These are phyloP conservation scores for Apodemia mormo DNA, from an alignment of 2,888 invertebrate genomes.

Conservation along the genomic window DNA sequence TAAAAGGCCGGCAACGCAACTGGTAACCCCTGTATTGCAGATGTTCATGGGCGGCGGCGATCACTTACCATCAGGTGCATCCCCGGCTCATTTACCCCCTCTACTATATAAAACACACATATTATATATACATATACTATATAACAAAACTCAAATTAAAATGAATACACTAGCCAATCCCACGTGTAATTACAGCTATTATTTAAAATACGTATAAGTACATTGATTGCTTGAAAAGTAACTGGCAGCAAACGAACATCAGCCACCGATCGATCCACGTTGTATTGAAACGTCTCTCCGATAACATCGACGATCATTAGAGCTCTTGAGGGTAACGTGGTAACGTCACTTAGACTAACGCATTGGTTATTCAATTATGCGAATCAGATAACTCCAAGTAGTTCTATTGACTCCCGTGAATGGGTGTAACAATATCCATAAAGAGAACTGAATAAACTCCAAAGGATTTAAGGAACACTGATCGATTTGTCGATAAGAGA, in stretches of 20 bases:
- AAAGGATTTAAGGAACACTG: conserved; percentile 39
- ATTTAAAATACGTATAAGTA: conserved; percentile 11
- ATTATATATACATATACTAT: too few species aligned
- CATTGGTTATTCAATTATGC: conserved; percentile 78
- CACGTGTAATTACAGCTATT: background rate
- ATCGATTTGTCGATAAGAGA: conserved; percentile 30
- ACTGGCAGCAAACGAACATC: conserved; percentile 30
- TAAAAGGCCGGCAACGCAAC: too few species aligned
- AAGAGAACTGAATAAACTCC: conserved; percentile 45
- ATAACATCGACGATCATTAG: conserved; percentile 75
- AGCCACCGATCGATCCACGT: conserved; percentile 61
- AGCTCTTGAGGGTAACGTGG: conserved; percentile 52
- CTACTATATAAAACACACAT: too few species aligned
- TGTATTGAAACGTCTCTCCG: conserved; percentile 78
- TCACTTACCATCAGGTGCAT: too few species aligned
- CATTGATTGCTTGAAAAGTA: conserved; percentile 17
- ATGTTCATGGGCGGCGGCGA: too few species aligned
- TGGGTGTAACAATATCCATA: conserved; percentile 56
- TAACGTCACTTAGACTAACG: conserved; percentile 48
- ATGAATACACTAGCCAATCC: too few species aligned
- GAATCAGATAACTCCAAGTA: conserved; percentile 67
- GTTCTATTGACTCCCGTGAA: conserved; percentile 55
- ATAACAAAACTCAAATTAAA: too few species aligned
- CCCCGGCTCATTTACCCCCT: too few species aligned
- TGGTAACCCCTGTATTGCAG: too few species aligned